Conservation (phyloP, 2,797 vertebrate genomes). For the Halcyon smyrnensis region DNA sequence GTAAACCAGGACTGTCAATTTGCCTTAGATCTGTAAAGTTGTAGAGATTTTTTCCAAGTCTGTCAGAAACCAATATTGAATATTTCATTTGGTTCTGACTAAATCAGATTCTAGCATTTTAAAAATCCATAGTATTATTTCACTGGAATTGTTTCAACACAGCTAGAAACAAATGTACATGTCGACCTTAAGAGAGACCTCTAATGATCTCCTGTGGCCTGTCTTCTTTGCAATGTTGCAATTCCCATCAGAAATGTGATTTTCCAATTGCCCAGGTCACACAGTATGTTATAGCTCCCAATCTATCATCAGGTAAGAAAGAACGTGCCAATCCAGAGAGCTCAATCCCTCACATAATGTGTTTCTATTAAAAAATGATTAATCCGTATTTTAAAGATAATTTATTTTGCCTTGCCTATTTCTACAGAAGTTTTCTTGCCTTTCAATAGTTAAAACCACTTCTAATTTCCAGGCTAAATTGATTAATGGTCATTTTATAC, state of each 20-base stretch:
- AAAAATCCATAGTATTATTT: neutral
- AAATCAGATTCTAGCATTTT: too few relatives aligned
- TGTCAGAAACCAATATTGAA: neutral
- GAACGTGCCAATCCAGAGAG: neutral
- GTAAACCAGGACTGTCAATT: neutral
- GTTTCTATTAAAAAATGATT: neutral
- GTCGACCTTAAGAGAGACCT: neutral
- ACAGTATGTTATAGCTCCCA: rapidly evolving
- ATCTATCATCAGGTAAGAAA: rapidly evolving
- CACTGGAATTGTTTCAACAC: neutral
- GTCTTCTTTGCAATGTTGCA: neutral
- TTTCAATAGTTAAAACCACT: neutral
- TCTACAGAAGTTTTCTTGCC: neutral
- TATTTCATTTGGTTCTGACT: neutral
- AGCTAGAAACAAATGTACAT: neutral
- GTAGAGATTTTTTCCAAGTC: neutral
- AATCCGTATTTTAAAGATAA: neutral
- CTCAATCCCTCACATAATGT: neutral
- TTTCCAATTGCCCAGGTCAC: neutral
- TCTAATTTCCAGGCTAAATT: neutral
- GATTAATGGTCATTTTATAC: neutral
- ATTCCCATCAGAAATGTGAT: neutral
- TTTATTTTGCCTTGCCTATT: neutral
- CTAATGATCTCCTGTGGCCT: rapidly evolving
- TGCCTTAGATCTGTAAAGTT: neutral